Evolutionary conservation across 2,888 invertebrate species (phyloP).

Genomic region (Chloromyia formosa): DNA sequence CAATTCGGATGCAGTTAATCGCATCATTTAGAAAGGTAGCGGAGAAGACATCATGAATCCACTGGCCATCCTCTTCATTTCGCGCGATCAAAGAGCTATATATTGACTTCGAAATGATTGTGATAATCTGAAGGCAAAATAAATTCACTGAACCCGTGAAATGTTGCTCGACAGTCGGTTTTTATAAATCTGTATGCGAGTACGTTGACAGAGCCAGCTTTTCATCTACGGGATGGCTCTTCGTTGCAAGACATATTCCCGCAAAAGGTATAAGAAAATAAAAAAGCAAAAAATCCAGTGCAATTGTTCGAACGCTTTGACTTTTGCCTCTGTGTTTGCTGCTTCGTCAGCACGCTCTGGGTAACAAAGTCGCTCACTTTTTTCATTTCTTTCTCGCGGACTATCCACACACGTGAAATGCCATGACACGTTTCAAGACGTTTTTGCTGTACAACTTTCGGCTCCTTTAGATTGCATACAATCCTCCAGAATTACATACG

Average conservation of each 20-base stretch:
- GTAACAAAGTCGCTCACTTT: slow-evolving; percentile 27
- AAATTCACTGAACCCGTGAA: slow-evolving; percentile 38
- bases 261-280: neutral
- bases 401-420: slow-evolving; percentile 35
- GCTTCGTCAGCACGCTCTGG: neutral
- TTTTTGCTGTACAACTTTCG: slow-evolving; percentile 37
- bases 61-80: too few species aligned
- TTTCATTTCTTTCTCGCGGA: slow-evolving; percentile 33
- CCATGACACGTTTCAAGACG: slow-evolving; percentile 38
- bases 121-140: slow-evolving; percentile 42
- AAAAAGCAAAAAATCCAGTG: neutral
- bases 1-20: slow-evolving; percentile 27
- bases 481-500: slow-evolving; percentile 31
- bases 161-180: slow-evolving; percentile 29
- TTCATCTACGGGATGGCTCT: slow-evolving; percentile 8
- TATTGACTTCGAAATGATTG: slow-evolving; percentile 31
- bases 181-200: neutral
- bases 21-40: slow-evolving; percentile 23
- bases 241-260: neutral
- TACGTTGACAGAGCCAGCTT: slow-evolving; percentile 16
- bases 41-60: neutral
- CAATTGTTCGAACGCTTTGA: slow-evolving; percentile 22
- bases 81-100: slow-evolving; percentile 1
- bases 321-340: neutral
- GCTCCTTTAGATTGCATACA: slow-evolving; percentile 38